phyloP scores from a whole-genome alignment of 2,888 invertebrate genomes.

The Dendrolimus houi region DNA sequence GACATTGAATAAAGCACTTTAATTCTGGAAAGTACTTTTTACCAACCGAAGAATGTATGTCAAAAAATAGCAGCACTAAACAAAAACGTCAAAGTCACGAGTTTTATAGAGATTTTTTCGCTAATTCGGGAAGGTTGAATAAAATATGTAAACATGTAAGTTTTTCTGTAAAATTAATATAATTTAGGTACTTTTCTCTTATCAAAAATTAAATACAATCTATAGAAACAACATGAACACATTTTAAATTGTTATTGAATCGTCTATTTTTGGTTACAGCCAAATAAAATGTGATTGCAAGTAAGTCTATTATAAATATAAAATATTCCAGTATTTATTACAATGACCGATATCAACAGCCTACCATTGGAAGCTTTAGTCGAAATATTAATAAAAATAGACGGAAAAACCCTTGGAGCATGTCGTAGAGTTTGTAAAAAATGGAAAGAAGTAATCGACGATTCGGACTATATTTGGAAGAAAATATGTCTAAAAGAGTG shows the following conservation, averaged over 20 bases:
- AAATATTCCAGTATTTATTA: conserved; percentile 1
- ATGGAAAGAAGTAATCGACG: conserved; percentile 46
- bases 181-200: conserved; percentile 3
- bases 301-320: too few species aligned
- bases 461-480: conserved; percentile 43
- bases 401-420: conserved; percentile 41
- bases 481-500: conserved; percentile 40
- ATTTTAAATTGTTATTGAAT: not conserved
- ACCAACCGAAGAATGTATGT: too few species aligned
- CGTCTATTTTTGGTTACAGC: not conserved
- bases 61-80: too few species aligned
- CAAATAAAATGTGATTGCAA: conserved; percentile 4
- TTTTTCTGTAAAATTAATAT: not conserved
- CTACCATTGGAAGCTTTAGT: conserved; percentile 51
- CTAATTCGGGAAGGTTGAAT: not conserved
- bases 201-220: not conserved
- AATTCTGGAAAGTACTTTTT: too few species aligned
- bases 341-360: conserved; percentile 26
- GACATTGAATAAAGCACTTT: too few species aligned
- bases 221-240: not conserved
- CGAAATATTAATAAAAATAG: conserved; percentile 41
- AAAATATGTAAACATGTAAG: not conserved
- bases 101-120: conserved; percentile 6
- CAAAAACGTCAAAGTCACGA: conserved; percentile 48
- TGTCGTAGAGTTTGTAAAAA: conserved; percentile 47